Percentiles rank a stretch among this genome's conserved stretches.
These are phyloP conservation scores for Drosophila orena DNA, from an alignment of 1,140 invertebrate species.

Conservation along the genomic window DNA sequence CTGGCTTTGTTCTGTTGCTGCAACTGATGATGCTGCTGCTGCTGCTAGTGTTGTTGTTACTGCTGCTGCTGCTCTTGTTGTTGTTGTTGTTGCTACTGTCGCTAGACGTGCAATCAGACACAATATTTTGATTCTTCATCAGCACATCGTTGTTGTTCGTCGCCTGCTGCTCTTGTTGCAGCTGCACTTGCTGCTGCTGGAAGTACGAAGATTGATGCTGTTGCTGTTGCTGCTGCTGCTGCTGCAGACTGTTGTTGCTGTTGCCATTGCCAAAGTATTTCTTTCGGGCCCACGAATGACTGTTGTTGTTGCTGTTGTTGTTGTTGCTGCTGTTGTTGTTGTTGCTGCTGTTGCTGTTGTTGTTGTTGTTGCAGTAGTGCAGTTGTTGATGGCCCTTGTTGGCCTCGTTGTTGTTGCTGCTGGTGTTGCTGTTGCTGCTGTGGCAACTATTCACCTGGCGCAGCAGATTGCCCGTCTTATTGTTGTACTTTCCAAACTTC, in stretches of 20 bases:
- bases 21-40: conserved; percentile 23
- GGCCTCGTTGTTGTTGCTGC: conserved; percentile 23
- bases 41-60: conserved; percentile 13
- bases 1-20: neutral
- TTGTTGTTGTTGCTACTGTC: conserved; percentile 50
- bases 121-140: conserved; percentile 66
- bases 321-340: conserved; percentile 45
- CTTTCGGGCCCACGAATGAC: no score
- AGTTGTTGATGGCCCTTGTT: conserved; percentile 35
- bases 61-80: conserved; percentile 16
- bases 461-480: conserved; percentile 53
- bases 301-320: conserved; percentile 43
- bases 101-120: conserved; percentile 36
- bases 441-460: conserved; percentile 48
- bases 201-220: no score
- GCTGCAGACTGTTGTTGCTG: conserved; percentile 41
- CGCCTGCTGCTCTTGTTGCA: conserved; percentile 24
- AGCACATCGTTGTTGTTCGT: conserved; percentile 58
- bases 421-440: conserved; percentile 39
- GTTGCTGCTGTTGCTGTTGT: conserved; percentile 35
- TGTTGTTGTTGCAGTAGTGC: conserved; percentile 52
- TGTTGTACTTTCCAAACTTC: conserved; percentile 66
- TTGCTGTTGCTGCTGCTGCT: conserved; percentile 34
- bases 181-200: conserved; percentile 19
- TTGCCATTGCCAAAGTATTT: no score